Percentiles rank a stretch among this genome's conserved stretches.
Conservation (phyloP, 2,888 invertebrate species). For the Cosmia pyralina region DNA sequence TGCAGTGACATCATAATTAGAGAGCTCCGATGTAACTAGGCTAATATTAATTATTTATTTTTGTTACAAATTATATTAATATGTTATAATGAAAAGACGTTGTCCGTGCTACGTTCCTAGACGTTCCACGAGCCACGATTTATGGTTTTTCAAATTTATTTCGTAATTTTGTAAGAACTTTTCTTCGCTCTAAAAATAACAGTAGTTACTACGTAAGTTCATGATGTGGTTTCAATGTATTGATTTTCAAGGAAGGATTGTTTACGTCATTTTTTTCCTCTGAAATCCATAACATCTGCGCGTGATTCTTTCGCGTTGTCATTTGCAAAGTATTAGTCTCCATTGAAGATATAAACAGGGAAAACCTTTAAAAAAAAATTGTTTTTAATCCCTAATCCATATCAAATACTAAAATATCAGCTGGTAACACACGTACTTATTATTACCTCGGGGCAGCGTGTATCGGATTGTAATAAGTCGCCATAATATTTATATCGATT, state of each 20-base stretch:
- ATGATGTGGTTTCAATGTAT: too few species aligned
- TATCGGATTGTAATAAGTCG: constrained; percentile 88
- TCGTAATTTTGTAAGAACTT: too few species aligned
- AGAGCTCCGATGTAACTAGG: constrained; percentile 25
- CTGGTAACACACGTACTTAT: constrained; percentile 61
- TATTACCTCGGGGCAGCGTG: constrained; percentile 78
- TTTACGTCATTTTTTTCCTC: background rate
- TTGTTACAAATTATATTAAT: background rate
- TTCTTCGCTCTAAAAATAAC: too few species aligned
- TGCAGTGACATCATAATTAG: constrained; percentile 55
- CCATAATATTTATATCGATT: constrained; percentile 84
- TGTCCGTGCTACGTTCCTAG: background rate
- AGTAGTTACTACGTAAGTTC: too few species aligned
- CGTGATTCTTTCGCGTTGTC: background rate
- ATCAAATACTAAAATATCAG: constrained; percentile 27
- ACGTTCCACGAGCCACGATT: too few species aligned
- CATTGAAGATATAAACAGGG: background rate
- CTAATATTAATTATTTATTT: constrained; percentile 23
- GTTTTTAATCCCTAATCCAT: background rate
- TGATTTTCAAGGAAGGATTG: background rate
- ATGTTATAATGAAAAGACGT: background rate
- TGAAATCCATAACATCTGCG: background rate
- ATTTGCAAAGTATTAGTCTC: background rate
- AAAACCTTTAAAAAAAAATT: background rate
- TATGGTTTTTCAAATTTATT: too few species aligned